Evolutionary conservation across 2,113 vertebrate species (phyloP).

Genomic region (Gymnogyps californianus): DNA sequence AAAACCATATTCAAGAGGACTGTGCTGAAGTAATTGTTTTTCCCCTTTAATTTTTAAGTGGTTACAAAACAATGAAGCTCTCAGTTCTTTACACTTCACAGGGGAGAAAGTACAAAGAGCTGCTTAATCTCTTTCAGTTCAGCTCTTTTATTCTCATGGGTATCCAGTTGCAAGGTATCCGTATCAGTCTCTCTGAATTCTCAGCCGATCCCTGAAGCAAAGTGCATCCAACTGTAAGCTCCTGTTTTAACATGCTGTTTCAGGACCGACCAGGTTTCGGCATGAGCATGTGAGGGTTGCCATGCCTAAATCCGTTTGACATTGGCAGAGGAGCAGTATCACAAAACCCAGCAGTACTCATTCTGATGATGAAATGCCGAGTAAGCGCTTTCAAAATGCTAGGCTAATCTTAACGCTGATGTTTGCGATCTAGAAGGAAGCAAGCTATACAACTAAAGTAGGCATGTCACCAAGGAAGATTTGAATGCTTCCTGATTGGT

Average conservation of each 20-base stretch:
- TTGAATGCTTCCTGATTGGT: constrained; percentile 36
- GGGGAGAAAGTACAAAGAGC: constrained; percentile 15
- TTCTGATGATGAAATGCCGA: neutral
- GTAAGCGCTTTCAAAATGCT: neutral
- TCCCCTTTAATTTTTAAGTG: neutral
- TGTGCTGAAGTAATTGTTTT: neutral
- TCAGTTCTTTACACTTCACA: constrained; percentile 11
- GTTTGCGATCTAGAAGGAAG: neutral
- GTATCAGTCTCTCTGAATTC: neutral
- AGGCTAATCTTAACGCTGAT: neutral
- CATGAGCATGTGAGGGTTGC: neutral
- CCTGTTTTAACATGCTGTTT: neutral
- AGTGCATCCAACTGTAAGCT: neutral
- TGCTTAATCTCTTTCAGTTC: constrained; percentile 11
- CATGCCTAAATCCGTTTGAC: neutral
- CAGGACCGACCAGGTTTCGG: neutral
- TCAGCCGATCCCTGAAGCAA: neutral
- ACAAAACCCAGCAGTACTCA: neutral
- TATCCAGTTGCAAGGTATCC: constrained; percentile 58
- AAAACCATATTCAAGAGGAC: neutral
- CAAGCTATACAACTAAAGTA: neutral
- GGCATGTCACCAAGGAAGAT: neutral
- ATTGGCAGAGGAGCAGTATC: neutral
- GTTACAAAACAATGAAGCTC: constrained; percentile 22
- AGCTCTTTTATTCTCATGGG: constrained; percentile 30